Evolutionary conservation across 2,888 invertebrate species (phyloP).

Genomic region (Girardia tigrina): DNA sequence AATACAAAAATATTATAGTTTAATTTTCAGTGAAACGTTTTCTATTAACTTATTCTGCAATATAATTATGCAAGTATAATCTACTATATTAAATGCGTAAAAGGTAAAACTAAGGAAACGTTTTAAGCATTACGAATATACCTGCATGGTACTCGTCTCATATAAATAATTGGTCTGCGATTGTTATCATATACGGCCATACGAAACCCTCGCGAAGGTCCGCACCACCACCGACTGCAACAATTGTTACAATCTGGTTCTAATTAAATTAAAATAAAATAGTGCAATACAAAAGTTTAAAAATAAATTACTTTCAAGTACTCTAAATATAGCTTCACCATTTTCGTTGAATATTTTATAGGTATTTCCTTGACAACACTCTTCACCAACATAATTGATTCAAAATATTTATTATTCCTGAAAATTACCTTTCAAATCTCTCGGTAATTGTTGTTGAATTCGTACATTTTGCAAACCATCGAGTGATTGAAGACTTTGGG

Average conservation of each 20-base stretch:
- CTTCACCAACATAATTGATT: neutral
- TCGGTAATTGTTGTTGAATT: neutral
- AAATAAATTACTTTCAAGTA: constrained; percentile 25
- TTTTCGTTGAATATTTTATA: constrained; percentile 27
- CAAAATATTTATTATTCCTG: no score
- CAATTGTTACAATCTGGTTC: constrained; percentile 33
- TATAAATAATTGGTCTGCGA: neutral
- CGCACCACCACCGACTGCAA: constrained; percentile 34
- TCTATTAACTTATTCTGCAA: no score
- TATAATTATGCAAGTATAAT: no score
- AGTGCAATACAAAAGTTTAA: neutral
- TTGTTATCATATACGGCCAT: constrained; percentile 30
- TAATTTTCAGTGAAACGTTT: no score
- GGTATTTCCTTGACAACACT: constrained; percentile 30
- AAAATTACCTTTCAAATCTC: constrained; percentile 1
- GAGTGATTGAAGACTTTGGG: neutral
- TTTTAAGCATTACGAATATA: neutral
- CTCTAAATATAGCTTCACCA: constrained; percentile 5
- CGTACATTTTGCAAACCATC: neutral
- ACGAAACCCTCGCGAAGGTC: constrained; percentile 26
- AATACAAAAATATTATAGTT: no score
- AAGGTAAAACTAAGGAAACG: neutral
- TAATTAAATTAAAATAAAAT: neutral
- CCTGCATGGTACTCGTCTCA: constrained; percentile 25
- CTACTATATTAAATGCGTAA: neutral